Evolutionary conservation across 2,113 vertebrate genomes (phyloP).

Genomic region (Sterrhoptilus dennistouni): DNA sequence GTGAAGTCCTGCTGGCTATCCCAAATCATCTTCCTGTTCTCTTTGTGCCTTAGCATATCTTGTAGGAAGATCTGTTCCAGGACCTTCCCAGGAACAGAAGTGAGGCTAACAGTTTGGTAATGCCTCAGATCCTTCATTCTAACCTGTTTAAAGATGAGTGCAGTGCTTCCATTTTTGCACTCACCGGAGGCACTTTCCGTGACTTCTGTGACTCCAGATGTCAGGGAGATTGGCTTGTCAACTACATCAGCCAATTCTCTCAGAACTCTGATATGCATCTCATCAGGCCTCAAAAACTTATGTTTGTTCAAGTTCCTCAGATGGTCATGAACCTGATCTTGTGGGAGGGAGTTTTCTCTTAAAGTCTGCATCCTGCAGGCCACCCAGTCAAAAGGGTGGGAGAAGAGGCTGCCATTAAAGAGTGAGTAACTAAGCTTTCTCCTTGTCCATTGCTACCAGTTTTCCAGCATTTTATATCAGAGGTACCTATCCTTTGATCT

Average conservation of each 20-base stretch:
- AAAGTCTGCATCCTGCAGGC: not conserved
- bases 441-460: not conserved
- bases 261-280: not conserved
- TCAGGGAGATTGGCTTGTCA: not conserved
- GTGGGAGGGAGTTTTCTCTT: not conserved
- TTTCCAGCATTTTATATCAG: not conserved
- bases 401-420: not conserved
- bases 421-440: not conserved
- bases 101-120: not conserved
- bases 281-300: no score
- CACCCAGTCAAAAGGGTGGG: not conserved
- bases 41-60: not conserved
- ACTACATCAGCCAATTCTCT: not conserved
- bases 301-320: not conserved
- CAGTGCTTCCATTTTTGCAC: not conserved
- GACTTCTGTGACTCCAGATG: not conserved
- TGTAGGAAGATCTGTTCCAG: not conserved
- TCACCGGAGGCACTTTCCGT: not conserved
- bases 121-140: not conserved
- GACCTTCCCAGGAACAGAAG: not conserved
- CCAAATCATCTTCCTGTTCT: not conserved
- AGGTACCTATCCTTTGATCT: not conserved
- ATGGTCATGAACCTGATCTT: not conserved
- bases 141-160: not conserved
- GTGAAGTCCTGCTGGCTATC: not conserved